Conservation (phyloP, 2,888 invertebrate species). For the Netelia virgata region DNA sequence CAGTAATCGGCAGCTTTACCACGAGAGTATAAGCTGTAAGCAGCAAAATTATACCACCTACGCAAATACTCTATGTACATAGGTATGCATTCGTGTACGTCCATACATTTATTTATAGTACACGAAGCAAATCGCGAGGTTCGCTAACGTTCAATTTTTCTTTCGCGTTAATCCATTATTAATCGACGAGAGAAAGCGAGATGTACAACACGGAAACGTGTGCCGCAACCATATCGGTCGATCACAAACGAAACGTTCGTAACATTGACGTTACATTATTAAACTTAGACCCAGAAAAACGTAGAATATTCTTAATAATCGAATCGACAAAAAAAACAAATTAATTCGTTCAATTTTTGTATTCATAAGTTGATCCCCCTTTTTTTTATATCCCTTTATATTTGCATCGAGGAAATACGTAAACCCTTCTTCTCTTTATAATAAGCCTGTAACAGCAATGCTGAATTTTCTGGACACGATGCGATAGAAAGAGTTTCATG, state of each 20-base stretch:
- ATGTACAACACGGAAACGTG: background rate
- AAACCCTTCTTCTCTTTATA: background rate
- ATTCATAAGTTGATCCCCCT: background rate
- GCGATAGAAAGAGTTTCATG: conserved; percentile 26
- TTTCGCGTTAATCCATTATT: background rate
- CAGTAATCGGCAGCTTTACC: background rate
- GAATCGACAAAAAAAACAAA: no score
- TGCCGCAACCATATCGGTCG: background rate
- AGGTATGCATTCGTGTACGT: background rate
- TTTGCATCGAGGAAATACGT: background rate
- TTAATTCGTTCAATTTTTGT: background rate
- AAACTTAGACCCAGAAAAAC: background rate
- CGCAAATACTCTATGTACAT: background rate
- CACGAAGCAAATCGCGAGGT: background rate
- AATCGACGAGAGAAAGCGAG: background rate
- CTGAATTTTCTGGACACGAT: background rate
- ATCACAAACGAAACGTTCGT: background rate
- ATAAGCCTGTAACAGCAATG: background rate
- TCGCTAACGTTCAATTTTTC: background rate
- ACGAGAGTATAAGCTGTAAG: background rate
- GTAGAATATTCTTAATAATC: no score
- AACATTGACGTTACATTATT: background rate
- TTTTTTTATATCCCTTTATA: background rate
- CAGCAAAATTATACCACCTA: background rate
- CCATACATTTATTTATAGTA: background rate